Percentiles rank a stretch among this genome's conserved stretches.
Evolutionary conservation across 2,113 vertebrate genomes (phyloP).

Genomic region (Rattus rattus): DNA sequence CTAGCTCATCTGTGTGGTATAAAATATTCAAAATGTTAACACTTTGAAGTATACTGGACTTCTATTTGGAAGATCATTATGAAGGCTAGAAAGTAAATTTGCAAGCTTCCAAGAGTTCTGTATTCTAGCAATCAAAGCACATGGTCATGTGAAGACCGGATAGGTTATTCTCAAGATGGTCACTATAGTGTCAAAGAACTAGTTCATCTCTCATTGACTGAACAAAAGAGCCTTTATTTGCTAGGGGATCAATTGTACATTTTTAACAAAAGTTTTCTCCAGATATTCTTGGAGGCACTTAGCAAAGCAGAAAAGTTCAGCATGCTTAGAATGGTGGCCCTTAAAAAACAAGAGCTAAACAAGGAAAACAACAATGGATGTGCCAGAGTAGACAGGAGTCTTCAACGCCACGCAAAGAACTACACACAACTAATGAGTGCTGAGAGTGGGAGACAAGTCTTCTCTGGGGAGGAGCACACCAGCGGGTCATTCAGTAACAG

Average conservation of each 20-base stretch:
- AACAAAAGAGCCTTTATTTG: background rate
- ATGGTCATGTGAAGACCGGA: background rate
- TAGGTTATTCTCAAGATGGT: background rate
- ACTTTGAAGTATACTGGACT: background rate
- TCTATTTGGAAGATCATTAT: constrained; percentile 1
- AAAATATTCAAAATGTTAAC: background rate
- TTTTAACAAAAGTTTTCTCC: background rate
- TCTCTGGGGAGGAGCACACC: background rate
- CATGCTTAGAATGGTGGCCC: background rate
- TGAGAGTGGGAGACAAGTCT: background rate
- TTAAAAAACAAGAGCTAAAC: background rate
- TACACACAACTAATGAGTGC: background rate
- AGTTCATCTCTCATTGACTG: background rate
- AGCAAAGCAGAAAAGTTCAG: background rate
- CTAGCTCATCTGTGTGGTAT: background rate
- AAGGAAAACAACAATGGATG: background rate
- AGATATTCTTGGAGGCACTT: background rate
- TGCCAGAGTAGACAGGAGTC: background rate
- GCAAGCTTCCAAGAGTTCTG: background rate
- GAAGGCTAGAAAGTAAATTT: background rate
- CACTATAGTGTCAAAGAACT: background rate
- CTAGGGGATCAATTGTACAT: background rate
- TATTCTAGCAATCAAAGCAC: background rate
- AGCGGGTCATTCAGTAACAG: background rate
- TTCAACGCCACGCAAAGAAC: background rate